A percentile compares a stretch with the other conserved stretches of the same genome.
phyloP scores from a whole-genome alignment of 2,888 invertebrate species.

The Synanthedon andrenaeformis region DNA sequence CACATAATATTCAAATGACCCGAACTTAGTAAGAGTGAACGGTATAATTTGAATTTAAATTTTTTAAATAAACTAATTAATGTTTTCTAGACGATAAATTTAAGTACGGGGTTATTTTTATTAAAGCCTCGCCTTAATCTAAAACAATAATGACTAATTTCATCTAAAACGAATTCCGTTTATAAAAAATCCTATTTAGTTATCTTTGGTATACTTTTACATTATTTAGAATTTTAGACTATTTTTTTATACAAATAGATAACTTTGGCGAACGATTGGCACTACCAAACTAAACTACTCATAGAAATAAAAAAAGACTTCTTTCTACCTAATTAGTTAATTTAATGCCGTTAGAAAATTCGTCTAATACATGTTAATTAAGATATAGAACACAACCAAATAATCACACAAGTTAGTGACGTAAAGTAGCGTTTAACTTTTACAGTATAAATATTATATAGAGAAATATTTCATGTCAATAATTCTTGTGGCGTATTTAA shows the following conservation, averaged over 20 bases:
- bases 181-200: slow-evolving; percentile 16
- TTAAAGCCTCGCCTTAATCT: slow-evolving; percentile 32
- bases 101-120: slow-evolving; percentile 21
- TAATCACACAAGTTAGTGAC: slow-evolving; percentile 61
- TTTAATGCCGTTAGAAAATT: slow-evolving; percentile 30
- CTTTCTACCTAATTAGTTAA: slow-evolving; percentile 22
- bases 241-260: slow-evolving; percentile 23
- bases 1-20: no score
- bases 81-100: slow-evolving; percentile 6
- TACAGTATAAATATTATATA: slow-evolving; percentile 8
- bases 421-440: slow-evolving; percentile 18
- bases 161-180: slow-evolving; percentile 16
- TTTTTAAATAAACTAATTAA: no score
- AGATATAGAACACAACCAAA: slow-evolving; percentile 63
- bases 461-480: slow-evolving; percentile 6
- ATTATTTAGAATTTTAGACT: slow-evolving; percentile 13
- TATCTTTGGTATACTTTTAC: slow-evolving; percentile 21
- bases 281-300: slow-evolving; percentile 8
- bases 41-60: slow-evolving; percentile 17
- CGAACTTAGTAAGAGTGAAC: slow-evolving; percentile 16
- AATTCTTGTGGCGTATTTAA: slow-evolving; percentile 14
- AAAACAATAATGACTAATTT: slow-evolving; percentile 31
- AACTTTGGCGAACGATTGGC: slow-evolving; percentile 43
- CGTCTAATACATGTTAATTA: slow-evolving; percentile 34
- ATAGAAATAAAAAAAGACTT: slow-evolving; percentile 22